Conservation (phyloP, 2,113 vertebrate genomes). For the Colistium nudipinnis region DNA sequence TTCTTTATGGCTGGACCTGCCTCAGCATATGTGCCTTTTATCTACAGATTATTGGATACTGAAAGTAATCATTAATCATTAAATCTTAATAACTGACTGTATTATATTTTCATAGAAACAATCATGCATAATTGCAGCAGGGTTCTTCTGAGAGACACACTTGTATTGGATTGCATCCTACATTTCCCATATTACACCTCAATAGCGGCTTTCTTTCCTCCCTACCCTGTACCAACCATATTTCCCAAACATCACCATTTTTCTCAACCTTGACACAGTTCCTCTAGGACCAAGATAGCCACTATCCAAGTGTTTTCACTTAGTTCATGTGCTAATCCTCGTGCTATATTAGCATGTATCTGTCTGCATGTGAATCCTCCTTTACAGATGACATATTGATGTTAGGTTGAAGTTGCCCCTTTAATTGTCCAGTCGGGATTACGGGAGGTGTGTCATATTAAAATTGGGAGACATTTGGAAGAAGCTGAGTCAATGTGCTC, state of each 20-base stretch:
- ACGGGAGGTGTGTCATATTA: slow-evolving; percentile 7
- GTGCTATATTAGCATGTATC: not conserved
- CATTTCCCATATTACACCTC: not conserved
- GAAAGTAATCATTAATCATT: not conserved
- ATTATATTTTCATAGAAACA: not conserved
- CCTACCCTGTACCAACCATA: not conserved
- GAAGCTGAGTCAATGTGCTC: slow-evolving; percentile 55
- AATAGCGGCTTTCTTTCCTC: not conserved
- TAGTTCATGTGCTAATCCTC: not conserved
- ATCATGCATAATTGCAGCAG: not conserved
- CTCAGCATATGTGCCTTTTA: not conserved
- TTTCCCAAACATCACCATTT: not conserved
- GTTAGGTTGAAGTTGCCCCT: slow-evolving; percentile 1
- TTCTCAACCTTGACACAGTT: not conserved
- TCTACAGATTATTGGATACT: slow-evolving; percentile 6
- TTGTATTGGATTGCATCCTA: not conserved
- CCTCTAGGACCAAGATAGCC: slow-evolving; percentile 9
- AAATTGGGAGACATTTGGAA: slow-evolving; percentile 21
- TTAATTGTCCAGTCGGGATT: slow-evolving; percentile 4
- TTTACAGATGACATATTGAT: slow-evolving; percentile 1
- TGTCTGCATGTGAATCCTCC: not conserved
- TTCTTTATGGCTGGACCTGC: not conserved
- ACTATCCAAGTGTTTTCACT: slow-evolving; percentile 9
- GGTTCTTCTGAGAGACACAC: not conserved
- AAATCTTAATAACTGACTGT: not conserved